A percentile compares a stretch with the other conserved stretches of the same genome.
phyloP scores from a whole-genome alignment of 2,797 vertebrate species.

The Diplodus puntazzo region DNA sequence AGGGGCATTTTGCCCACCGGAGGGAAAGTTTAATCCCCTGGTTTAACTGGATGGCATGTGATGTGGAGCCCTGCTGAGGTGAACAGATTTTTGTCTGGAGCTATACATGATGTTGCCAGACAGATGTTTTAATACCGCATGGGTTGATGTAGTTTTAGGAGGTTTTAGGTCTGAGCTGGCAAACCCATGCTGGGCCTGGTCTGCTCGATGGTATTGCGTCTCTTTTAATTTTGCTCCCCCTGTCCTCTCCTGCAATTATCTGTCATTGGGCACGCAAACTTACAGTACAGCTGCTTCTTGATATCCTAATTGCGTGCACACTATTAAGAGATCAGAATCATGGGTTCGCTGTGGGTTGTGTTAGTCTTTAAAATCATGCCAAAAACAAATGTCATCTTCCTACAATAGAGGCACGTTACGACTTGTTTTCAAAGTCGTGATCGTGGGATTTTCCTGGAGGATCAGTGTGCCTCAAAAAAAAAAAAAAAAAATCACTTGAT shows the following conservation, averaged over 20 bases:
- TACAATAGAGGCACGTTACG: not conserved
- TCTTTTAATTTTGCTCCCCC: constrained; percentile 6
- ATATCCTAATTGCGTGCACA: not conserved
- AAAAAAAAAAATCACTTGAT: too few species aligned
- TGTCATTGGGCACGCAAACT: not conserved
- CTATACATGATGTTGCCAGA: constrained; percentile 49
- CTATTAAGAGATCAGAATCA: constrained; percentile 9
- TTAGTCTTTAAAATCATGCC: not conserved
- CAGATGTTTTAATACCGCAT: constrained; percentile 59
- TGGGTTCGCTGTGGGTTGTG: not conserved
- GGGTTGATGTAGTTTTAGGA: constrained; percentile 34
- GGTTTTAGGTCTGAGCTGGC: constrained; percentile 31
- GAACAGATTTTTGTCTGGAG: constrained; percentile 71
- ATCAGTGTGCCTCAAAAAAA: too few species aligned
- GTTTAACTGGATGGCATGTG: constrained; percentile 68
- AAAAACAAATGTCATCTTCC: constrained; percentile 2
- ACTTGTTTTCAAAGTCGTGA: not conserved
- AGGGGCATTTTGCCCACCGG: constrained; percentile 46
- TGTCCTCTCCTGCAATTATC: constrained; percentile 54
- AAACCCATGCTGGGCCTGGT: constrained; percentile 4
- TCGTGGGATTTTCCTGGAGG: not conserved
- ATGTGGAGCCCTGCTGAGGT: constrained; percentile 72
- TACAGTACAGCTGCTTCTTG: not conserved
- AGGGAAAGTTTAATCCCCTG: constrained; percentile 64
- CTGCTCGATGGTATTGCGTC: not conserved